Percentiles rank a stretch among this genome's conserved stretches.
These are phyloP conservation scores for Carcharodon carcharias DNA, from an alignment of 2,797 vertebrate species.

Conservation along the genomic window DNA sequence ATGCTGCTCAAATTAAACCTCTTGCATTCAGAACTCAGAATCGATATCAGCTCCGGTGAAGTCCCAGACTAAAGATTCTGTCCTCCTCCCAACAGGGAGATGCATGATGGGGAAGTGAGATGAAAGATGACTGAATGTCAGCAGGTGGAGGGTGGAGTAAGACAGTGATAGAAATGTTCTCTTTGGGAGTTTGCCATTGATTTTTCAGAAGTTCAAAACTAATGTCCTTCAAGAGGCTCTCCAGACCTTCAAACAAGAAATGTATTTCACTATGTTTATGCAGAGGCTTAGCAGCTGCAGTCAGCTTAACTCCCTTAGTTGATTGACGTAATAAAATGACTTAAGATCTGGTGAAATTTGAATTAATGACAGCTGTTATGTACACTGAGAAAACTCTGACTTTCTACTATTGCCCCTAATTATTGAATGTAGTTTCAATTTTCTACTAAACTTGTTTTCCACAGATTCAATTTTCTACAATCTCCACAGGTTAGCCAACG, in stretches of 20 bases:
- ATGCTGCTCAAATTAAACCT: not conserved
- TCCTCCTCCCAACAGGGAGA: not conserved
- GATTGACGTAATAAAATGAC: slow-evolving; percentile 15
- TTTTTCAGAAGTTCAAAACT: not conserved
- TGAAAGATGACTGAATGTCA: not conserved
- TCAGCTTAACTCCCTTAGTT: slow-evolving; percentile 2
- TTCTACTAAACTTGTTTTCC: not conserved
- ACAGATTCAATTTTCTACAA: not conserved
- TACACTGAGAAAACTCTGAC: not conserved
- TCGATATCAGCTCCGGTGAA: not conserved
- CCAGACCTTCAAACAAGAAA: slow-evolving; percentile 22
- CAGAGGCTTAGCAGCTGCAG: not conserved
- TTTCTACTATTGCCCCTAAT: not conserved
- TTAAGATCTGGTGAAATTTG: slow-evolving; percentile 14
- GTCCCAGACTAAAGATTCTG: not conserved
- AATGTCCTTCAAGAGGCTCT: slow-evolving; percentile 5
- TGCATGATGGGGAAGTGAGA: not conserved
- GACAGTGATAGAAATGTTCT: not conserved
- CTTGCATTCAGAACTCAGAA: not conserved
- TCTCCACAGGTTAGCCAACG: not conserved
- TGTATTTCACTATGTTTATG: not conserved
- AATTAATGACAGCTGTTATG: slow-evolving; percentile 27
- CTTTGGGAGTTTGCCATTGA: slow-evolving; percentile 20
- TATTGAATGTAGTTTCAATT: not conserved
- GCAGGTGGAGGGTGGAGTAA: slow-evolving; percentile 6